These are phyloP conservation scores for Haemorhous mexicanus DNA, from an alignment of 2,113 vertebrate genomes.

Conservation along the genomic window DNA sequence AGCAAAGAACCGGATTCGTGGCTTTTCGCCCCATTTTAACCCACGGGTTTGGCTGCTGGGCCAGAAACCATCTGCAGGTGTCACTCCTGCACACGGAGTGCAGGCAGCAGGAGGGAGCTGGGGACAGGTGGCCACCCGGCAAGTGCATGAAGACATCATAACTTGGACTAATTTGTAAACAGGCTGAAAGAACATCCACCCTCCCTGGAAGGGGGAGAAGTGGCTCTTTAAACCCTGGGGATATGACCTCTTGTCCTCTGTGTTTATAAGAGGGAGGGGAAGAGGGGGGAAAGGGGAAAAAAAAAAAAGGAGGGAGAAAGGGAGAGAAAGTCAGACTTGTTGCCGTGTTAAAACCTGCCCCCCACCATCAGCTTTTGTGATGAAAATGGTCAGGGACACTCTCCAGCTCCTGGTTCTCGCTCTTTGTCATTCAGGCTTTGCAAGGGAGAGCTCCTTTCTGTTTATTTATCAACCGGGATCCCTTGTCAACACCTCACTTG, in stretches of 20 bases:
- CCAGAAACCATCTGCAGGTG: constrained; percentile 51
- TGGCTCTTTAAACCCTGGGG: constrained; percentile 53
- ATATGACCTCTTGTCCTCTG: constrained; percentile 68
- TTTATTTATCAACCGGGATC: constrained; percentile 43
- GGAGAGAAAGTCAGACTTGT: constrained; percentile 45
- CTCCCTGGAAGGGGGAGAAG: constrained; percentile 16
- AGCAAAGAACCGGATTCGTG: accelerated
- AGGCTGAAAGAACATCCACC: constrained; percentile 45
- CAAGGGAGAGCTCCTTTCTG: constrained; percentile 27
- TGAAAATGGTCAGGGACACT: constrained; percentile 52
- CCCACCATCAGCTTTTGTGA: constrained; percentile 54
- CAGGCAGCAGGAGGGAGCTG: background rate
- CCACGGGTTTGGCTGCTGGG: accelerated
- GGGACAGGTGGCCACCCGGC: constrained; percentile 37
- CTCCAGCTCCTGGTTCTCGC: background rate
- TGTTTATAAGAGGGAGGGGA: constrained; percentile 32
- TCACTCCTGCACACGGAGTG: constrained; percentile 1
- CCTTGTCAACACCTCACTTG: constrained; percentile 52
- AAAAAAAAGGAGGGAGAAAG: background rate
- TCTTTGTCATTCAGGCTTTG: constrained; percentile 44
- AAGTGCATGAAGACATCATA: constrained; percentile 64
- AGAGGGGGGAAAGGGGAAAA: accelerated
- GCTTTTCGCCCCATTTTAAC: background rate
- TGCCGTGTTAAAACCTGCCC: constrained; percentile 16
- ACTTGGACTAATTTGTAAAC: constrained; percentile 60